Evolutionary conservation across 2,888 invertebrate species (phyloP).

Genomic region (Latrodectus hesperus): DNA sequence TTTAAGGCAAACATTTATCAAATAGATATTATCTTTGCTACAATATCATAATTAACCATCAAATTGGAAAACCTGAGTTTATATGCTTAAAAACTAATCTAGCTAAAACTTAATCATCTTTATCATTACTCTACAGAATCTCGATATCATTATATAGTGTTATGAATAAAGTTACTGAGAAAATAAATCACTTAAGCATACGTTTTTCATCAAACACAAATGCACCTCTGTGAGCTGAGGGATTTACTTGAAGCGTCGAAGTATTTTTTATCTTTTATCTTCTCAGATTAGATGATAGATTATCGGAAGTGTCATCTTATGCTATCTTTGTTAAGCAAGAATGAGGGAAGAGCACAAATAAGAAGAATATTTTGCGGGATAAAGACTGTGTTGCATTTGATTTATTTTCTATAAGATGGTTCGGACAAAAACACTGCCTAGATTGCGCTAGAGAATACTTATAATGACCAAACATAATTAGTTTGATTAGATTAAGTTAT

Average conservation of each 20-base stretch:
- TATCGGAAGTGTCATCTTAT: conserved; percentile 21
- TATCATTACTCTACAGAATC: no score
- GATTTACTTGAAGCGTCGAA: neutral
- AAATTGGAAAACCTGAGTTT: no score
- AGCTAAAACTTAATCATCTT: no score
- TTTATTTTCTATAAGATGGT: conserved; percentile 23
- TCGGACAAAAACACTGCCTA: neutral
- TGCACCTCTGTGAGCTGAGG: conserved; percentile 7
- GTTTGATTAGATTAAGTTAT: no score
- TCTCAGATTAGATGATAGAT: conserved; percentile 31
- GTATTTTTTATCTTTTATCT: neutral
- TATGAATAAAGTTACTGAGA: no score
- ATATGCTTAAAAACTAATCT: no score
- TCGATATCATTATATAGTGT: no score
- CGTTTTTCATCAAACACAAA: conserved; percentile 1
- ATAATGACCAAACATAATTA: no score
- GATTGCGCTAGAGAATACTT: neutral
- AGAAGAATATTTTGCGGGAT: conserved; percentile 6
- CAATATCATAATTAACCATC: no score
- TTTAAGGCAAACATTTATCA: no score
- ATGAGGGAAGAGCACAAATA: neutral
- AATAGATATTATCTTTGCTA: no score
- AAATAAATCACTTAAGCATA: no score
- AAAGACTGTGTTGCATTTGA: conserved; percentile 14
- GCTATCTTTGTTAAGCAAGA: conserved; percentile 6